A percentile compares a stretch with the other conserved stretches of the same genome.
These are phyloP conservation scores for Datnioides undecimradiatus DNA, from an alignment of 2,113 vertebrate genomes.

Conservation along the genomic window DNA sequence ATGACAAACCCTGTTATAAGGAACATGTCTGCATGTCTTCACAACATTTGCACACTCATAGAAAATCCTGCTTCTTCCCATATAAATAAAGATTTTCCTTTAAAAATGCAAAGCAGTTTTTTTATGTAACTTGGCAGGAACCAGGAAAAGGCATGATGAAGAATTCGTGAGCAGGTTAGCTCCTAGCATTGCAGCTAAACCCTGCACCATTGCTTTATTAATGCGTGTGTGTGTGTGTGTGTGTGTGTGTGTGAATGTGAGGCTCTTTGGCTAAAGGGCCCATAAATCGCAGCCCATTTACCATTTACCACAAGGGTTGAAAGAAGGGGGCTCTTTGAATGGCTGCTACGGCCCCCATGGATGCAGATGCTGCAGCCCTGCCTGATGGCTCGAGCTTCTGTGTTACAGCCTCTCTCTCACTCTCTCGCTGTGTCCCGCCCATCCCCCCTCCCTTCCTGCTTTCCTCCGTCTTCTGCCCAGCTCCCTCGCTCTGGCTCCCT, in stretches of 20 bases:
- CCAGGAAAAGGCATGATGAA: background rate
- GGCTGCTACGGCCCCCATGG: slow-evolving; percentile 37
- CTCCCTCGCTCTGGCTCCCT: slow-evolving; percentile 48
- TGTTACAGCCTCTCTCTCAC: slow-evolving; percentile 13
- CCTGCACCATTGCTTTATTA: background rate
- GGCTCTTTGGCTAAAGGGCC: background rate
- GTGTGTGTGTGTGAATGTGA: background rate
- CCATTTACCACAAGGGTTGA: slow-evolving; percentile 29
- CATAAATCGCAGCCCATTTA: slow-evolving; percentile 47
- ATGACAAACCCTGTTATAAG: background rate
- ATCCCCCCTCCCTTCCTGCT: slow-evolving; percentile 3
- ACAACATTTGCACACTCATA: background rate
- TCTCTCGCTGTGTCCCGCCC: slow-evolving; percentile 16
- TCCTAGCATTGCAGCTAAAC: slow-evolving; percentile 14
- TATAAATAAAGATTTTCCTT: background rate
- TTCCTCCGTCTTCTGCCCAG: slow-evolving; percentile 32
- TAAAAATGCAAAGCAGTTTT: background rate
- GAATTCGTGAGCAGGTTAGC: slow-evolving; percentile 2
- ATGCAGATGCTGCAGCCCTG: slow-evolving; percentile 67
- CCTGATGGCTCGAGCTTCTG: slow-evolving; percentile 55
- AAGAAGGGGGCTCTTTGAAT: slow-evolving; percentile 52
- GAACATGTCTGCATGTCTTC: background rate
- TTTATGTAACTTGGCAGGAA: slow-evolving; percentile 14
- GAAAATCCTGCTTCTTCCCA: background rate
- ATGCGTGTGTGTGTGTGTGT: slow-evolving; percentile 33